Conservation (phyloP, 23 tunicate genomes). For the Phallusia fumigata region DNA sequence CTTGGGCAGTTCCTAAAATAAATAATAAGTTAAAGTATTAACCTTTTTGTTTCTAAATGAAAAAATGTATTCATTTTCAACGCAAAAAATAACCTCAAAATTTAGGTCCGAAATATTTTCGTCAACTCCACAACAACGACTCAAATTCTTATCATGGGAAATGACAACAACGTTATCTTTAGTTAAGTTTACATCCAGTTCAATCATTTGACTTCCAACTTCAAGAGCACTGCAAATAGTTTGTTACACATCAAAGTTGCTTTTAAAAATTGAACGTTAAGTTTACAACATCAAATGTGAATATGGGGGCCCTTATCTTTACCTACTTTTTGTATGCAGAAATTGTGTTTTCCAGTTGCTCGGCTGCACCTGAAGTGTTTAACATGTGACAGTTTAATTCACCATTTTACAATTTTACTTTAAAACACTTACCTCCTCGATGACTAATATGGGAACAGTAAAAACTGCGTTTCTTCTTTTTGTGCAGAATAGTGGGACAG, state of each 20-base stretch:
- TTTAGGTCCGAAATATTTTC: slow-evolving; percentile 45
- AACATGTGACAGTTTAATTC: not conserved
- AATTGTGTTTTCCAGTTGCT: slow-evolving; percentile 36
- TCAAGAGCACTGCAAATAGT: slow-evolving; percentile 56
- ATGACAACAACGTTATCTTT: slow-evolving; percentile 84
- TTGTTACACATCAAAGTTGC: too few relatives aligned
- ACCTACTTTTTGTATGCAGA: slow-evolving; percentile 81
- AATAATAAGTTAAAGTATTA: not conserved
- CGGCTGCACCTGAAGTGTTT: not conserved
- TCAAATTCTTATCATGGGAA: slow-evolving; percentile 63
- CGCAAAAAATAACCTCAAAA: slow-evolving; percentile 60
- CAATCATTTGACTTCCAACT: slow-evolving; percentile 77
- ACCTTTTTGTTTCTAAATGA: too few relatives aligned
- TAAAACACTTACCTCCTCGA: slow-evolving; percentile 95
- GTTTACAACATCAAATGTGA: not conserved
- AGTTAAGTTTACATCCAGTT: slow-evolving; percentile 85
- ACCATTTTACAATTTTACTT: too few relatives aligned
- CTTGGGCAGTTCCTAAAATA: slow-evolving; percentile 55
- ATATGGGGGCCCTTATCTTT: not conserved
- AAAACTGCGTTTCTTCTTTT: slow-evolving; percentile 74
- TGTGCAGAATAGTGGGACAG: slow-evolving; percentile 70
- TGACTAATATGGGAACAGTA: slow-evolving; percentile 81
- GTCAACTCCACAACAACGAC: slow-evolving; percentile 43
- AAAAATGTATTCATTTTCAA: not conserved
- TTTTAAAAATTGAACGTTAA: too few relatives aligned